Conservation (phyloP, 2,797 vertebrate genomes). For the Malacoraja senta region DNA sequence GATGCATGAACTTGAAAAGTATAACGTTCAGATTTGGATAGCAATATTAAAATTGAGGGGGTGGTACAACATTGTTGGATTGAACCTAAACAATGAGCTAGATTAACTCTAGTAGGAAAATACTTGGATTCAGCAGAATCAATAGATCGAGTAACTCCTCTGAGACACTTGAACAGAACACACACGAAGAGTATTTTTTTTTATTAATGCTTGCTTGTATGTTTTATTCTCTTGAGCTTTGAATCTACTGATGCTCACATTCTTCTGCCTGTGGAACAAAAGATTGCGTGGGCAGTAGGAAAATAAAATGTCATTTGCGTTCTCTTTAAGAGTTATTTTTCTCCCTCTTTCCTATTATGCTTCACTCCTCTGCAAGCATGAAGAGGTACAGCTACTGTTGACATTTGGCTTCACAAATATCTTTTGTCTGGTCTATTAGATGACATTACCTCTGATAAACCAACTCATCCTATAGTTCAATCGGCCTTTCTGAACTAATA, state of each 20-base stretch:
- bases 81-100: not conserved
- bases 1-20: not conserved
- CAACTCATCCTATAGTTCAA: not conserved
- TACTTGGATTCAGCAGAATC: not conserved
- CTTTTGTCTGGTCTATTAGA: not conserved
- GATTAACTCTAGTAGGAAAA: not conserved
- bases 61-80: not conserved
- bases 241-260: not conserved
- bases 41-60: not conserved
- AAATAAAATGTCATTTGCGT: not conserved
- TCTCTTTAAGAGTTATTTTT: not conserved
- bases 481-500: not conserved
- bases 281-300: not conserved
- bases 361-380: no score
- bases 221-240: not conserved
- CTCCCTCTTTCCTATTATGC: no score
- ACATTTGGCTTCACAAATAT: not conserved
- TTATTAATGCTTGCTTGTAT: not conserved
- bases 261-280: not conserved
- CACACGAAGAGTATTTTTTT: not conserved
- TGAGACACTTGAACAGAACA: not conserved
- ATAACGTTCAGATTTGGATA: not conserved
- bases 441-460: not conserved
- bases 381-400: not conserved
- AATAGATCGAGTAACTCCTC: not conserved